phyloP scores from a whole-genome alignment of 2,797 vertebrate genomes.

The Pogoniulus pusillus region DNA sequence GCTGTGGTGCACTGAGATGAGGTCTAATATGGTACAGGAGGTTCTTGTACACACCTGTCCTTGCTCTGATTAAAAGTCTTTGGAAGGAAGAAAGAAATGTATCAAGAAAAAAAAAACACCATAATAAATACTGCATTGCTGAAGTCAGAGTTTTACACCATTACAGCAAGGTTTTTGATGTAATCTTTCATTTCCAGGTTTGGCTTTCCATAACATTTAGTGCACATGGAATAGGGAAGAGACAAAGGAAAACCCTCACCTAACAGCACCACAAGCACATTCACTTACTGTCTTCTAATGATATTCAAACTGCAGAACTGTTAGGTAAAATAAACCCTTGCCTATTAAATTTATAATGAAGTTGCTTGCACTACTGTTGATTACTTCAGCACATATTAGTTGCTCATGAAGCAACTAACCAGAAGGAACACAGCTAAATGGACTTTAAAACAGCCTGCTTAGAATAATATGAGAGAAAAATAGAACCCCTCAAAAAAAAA shows the following conservation, averaged over 20 bases:
- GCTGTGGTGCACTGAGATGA: neutral
- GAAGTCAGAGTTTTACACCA: neutral
- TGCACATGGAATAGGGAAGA: rapidly evolving
- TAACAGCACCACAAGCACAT: neutral
- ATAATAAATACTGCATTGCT: neutral
- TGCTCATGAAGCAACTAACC: neutral
- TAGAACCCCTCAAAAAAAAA: neutral
- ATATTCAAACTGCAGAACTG: neutral
- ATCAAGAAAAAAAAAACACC: neutral
- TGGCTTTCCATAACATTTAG: neutral
- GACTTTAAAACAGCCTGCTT: neutral
- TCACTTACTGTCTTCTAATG: neutral
- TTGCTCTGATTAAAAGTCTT: neutral
- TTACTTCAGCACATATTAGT: neutral
- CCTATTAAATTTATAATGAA: slow-evolving; percentile 16
- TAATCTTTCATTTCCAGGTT: neutral
- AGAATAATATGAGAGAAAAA: neutral
- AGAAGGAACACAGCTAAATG: neutral
- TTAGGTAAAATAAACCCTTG: neutral
- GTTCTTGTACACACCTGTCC: neutral
- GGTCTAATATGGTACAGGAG: neutral
- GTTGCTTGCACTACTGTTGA: neutral
- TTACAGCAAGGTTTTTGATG: neutral
- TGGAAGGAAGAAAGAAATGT: neutral
- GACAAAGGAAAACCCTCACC: neutral